Evolutionary conservation across 2,113 vertebrate genomes (phyloP).

Genomic region (Elephas maximus): DNA sequence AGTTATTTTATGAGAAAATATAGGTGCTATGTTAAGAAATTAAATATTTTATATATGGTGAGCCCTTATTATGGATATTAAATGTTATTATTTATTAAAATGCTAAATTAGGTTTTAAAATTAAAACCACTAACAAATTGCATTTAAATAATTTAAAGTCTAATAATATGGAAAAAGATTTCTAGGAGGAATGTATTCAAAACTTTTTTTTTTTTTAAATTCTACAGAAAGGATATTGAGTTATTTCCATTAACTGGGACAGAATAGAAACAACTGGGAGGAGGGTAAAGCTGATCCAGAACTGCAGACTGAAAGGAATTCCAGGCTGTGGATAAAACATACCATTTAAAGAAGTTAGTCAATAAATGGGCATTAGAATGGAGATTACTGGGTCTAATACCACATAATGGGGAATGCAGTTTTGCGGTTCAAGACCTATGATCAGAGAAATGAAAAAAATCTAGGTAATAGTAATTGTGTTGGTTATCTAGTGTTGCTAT

Average conservation of each 20-base stretch:
- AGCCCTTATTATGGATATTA: slow-evolving; percentile 76
- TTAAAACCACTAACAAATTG: slow-evolving; percentile 81
- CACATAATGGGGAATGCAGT: not conserved
- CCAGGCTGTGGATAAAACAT: not conserved
- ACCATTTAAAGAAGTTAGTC: slow-evolving; percentile 41
- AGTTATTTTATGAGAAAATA: slow-evolving; percentile 79
- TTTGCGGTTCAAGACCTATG: not conserved
- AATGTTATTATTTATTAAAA: slow-evolving; percentile 84
- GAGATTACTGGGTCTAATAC: not conserved
- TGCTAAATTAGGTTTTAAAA: slow-evolving; percentile 81
- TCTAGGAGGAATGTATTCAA: slow-evolving; percentile 38
- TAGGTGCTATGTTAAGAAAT: slow-evolving; percentile 73
- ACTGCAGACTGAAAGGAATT: not conserved
- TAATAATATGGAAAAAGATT: slow-evolving; percentile 77
- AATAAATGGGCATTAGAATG: not conserved
- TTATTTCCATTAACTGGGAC: slow-evolving; percentile 69
- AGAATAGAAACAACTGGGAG: not conserved
- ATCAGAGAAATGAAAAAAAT: not conserved
- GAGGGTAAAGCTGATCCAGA: not conserved
- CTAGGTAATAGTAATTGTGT: not conserved
- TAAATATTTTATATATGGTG: slow-evolving; percentile 73
- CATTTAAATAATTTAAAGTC: slow-evolving; percentile 79
- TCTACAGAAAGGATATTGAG: slow-evolving; percentile 54
- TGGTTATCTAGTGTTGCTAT: no score
- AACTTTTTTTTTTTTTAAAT: slow-evolving; percentile 53